Base-by-base conservation (phyloP, 1,140 invertebrate species). In the Ostrea edulis region DNA sequence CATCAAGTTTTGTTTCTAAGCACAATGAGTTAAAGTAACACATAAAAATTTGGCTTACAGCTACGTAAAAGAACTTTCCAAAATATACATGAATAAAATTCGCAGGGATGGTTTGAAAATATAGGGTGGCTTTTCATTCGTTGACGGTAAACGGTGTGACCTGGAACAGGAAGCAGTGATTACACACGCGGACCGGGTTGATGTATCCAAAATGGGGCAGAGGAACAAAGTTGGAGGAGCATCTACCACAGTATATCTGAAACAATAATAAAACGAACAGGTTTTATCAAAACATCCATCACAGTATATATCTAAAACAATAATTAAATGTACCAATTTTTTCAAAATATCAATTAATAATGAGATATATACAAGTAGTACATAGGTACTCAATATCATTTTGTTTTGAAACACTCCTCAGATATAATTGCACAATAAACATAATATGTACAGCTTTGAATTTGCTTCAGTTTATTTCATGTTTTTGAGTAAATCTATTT, bases 151-250 rank as follows among this genome's bases (percentile, higher is more conserved):
- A 95, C 0, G 94, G 94, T 12, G 93, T 95, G 20, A 95, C 93
- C 88, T 94, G 94, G 87, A 94, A 95, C 90, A 95, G 91, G 89
- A 97, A 98, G 95, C 98, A 99, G 87, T 97, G 97, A 92, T 98
- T 98, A 94, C 98, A 99, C 1, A 99, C 98, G 82, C 98, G 96
- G 0, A 99, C 98, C 7, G 98, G 98, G 93, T 98, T 98, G 82
- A 97, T 95, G 90, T 98, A 97, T 12, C 98, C 98, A 95, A 97
- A 99, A 90, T 98, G 97, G 4, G 98, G 98, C 85, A 99, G 95
- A 25, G 98, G 98, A 22, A 99, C 97, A 86, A 97, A 98, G 94
- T 99, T 98, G 17, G 97, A 97, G 89, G 98, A 99, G 95, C 98
- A 99, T 54, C 97, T 96, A 4, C 97, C 97, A 95, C 98, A 99